Evolutionary conservation across 2,888 invertebrate genomes (phyloP), one percentile per base, ranked within the genome.

Genomic region (Hirudinaria manillensis): DNA sequence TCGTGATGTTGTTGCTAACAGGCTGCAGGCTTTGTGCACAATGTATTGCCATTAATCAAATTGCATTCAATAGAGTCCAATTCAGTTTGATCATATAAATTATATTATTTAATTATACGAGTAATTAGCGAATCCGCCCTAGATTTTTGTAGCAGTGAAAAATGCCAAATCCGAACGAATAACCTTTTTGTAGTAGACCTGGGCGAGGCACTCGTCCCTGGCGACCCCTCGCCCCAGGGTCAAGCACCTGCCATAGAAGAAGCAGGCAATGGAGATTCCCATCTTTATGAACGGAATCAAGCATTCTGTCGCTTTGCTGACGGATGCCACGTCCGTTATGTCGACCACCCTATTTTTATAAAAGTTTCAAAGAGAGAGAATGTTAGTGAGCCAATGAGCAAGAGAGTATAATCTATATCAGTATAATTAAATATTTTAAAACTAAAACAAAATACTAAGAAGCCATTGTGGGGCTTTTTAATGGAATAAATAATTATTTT

Each of bases 161-260:
- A n/a, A n/a, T n/a, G 61, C n/a, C 24, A 61, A 56, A 56, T 3
- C 13, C 56, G 13, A 6, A 27, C 56, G 13, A 72, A 77, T 78
- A 80, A 85, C 85, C 81, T 81, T 81, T 32, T 83, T 83, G 78
- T 84, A 85, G 77, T 80, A 84, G 45, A 77, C 78, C 68, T 81
- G 79, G 45, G 85, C 84, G 65, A 81, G 79, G 1, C 76, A 78
- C 66, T 80, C 77, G 78, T 83, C 80, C 38, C 80, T 80, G 75
- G 82, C 81, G 16, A 84, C 78, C 3, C 84, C 84, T 32, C 80
- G 78, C 0, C 85, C 85, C 34, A 79, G 79, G 19, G 82, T 80
- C 65, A 84, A 78, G 79, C 84, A 84, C 19, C 85, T 78, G 7
- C 82, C 85, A 79, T 83, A 83, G 79, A 82, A 83, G 79, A 85